phyloP scores from a whole-genome alignment of 2,113 vertebrate genomes.

The Oceanodroma tethys region DNA sequence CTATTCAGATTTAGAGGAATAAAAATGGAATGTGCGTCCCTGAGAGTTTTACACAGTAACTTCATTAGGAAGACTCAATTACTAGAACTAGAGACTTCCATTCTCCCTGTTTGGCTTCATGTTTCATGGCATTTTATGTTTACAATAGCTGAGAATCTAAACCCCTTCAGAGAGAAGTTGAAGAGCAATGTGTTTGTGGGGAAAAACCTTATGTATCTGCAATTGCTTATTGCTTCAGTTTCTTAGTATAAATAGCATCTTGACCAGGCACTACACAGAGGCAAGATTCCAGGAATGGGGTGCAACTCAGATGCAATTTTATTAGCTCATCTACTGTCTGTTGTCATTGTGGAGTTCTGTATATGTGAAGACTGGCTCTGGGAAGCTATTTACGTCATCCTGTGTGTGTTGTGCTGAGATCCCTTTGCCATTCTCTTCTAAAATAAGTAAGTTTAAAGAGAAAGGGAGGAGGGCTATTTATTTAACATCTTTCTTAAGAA shows the following conservation, averaged over 20 bases:
- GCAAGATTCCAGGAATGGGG: not conserved
- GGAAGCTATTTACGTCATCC: not conserved
- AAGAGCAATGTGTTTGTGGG: not conserved
- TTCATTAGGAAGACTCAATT: not conserved
- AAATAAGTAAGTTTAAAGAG: not conserved
- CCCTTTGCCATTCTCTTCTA: not conserved
- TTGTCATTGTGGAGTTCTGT: too few relatives aligned
- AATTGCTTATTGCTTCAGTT: not conserved
- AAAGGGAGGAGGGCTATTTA: not conserved
- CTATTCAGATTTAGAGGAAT: not conserved
- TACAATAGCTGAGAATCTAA: not conserved
- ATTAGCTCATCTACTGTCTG: not conserved
- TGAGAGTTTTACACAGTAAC: not conserved
- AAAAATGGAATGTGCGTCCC: not conserved
- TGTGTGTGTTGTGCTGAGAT: not conserved
- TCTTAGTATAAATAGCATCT: not conserved
- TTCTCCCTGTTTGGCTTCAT: not conserved
- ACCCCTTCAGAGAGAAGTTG: not conserved
- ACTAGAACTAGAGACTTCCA: not conserved
- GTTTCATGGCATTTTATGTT: not conserved
- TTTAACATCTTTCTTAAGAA: not conserved
- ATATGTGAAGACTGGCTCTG: not conserved
- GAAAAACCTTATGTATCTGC: not conserved
- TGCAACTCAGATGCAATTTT: not conserved
- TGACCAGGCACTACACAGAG: not conserved